Evolutionary conservation across 1,140 invertebrate species (phyloP), one percentile per base, ranked within the genome.

Genomic region (Saccostrea cuccullata): DNA sequence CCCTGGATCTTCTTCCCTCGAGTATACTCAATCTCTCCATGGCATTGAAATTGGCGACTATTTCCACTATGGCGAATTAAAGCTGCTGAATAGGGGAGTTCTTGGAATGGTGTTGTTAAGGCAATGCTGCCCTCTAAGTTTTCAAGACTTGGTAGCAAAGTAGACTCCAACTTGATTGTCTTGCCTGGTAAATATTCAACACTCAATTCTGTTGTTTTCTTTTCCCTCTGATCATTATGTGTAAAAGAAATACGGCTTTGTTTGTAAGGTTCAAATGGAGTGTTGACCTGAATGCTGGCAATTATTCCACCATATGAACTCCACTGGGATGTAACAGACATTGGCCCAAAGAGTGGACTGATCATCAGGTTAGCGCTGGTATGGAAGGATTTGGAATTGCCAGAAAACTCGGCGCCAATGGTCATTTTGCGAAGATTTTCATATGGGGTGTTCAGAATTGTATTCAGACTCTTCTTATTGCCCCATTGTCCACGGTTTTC

Each of bases 131-230:
- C 85, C 40, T 89, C 55, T 4, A 85, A 20, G 23, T 56, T 20
- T 60, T 90, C 20, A 85, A 60, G 23, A 58, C 40, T 20, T 58
- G 87, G 5, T 55, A 70, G 67, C 82, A 88, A 12, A 36, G 73
- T 70, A 17, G 83, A 55, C 55, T 89, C 73, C 1, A 90, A 11
- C 20, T 85, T 89, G 13, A 93, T 67, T 9, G 77, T 60, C 64
- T 91, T 89, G 2, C 82, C 89, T 30, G 89, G 90, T 9, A 89
- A 85, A 73, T 92, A 93, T 85, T 92, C 91, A 60, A 91, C 67
- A 15, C 84, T 85, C 15, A 92, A 30, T 30, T 85, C 73, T 30
- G 90, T 90, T 17, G 84, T 84, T 15, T 87, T 88, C 8, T 82
- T 40, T 55, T 86, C 55, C 23, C 20, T 56, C 26, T 60, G n/a